These are phyloP conservation scores for Anhinga rufa DNA, from an alignment of 2,113 vertebrate species.

Conservation along the genomic window DNA sequence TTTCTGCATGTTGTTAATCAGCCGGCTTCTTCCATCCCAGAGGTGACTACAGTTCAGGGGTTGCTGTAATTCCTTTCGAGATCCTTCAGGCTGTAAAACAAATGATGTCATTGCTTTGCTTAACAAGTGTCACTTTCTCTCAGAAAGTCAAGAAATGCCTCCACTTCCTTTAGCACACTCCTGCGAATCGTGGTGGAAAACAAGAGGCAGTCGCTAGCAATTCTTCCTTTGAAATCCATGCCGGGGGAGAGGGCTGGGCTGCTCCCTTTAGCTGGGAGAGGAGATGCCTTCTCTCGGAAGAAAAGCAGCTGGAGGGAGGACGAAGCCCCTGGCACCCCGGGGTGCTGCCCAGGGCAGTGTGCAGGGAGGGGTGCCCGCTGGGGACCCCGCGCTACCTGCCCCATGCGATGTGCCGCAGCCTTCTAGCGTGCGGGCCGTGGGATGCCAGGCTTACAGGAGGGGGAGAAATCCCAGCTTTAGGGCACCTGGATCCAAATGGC, in stretches of 20 bases:
- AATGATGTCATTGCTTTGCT: neutral
- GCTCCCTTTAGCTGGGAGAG: neutral
- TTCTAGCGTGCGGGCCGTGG: fast-evolving
- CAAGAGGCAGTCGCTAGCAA: neutral
- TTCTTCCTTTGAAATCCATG: neutral
- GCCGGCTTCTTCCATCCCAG: neutral
- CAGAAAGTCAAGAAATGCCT: neutral
- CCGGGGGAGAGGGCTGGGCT: neutral
- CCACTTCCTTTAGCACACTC: neutral
- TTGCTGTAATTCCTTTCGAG: neutral
- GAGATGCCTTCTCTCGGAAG: too few species aligned
- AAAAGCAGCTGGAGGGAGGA: neutral
- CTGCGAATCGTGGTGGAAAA: neutral
- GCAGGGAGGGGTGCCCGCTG: neutral
- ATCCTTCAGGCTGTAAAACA: neutral
- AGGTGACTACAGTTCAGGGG: neutral
- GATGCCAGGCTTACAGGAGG: neutral
- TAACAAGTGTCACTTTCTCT: neutral
- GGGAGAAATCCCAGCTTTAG: neutral
- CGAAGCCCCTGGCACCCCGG: fast-evolving
- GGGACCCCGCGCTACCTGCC: neutral
- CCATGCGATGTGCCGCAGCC: neutral
- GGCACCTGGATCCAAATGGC: neutral
- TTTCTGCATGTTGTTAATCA: neutral
- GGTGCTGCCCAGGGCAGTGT: neutral